Evolutionary conservation across 1,140 invertebrate genomes (phyloP).

Genomic region (Oncopeltus fasciatus): DNA sequence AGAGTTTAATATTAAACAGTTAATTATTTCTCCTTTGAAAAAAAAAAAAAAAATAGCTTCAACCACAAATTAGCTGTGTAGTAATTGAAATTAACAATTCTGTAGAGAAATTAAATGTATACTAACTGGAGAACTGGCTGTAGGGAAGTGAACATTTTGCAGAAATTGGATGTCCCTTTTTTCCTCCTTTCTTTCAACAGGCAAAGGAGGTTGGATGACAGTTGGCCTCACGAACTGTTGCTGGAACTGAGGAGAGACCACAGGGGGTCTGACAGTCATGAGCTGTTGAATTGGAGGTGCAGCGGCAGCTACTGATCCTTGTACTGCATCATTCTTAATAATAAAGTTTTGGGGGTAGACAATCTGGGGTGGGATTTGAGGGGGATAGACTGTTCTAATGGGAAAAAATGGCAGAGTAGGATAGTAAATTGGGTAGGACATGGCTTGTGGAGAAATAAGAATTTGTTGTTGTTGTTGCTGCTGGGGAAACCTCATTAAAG

Average conservation of each 20-base stretch:
- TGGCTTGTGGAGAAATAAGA: neutral
- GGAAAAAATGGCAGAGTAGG: slow-evolving; percentile 6
- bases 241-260: neutral
- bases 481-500: neutral
- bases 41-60: too few species aligned
- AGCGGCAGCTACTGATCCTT: too few species aligned
- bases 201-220: slow-evolving; percentile 15
- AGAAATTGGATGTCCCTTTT: slow-evolving; percentile 33
- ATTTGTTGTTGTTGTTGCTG: neutral
- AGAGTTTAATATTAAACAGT: too few species aligned
- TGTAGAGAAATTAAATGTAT: too few species aligned
- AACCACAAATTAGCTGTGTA: too few species aligned
- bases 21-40: too few species aligned
- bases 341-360: neutral
- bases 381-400: slow-evolving; percentile 7
- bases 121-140: too few species aligned
- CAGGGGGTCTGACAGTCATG: neutral
- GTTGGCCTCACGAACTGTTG: neutral
- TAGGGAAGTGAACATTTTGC: slow-evolving; percentile 38
- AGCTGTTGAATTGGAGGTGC: neutral
- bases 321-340: neutral
- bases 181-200: slow-evolving; percentile 24
- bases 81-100: too few species aligned
- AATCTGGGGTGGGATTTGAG: slow-evolving; percentile 3
- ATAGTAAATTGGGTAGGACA: neutral